Base-by-base conservation (phyloP, 1,140 invertebrate genomes). In the Cephus cinctus region DNA sequence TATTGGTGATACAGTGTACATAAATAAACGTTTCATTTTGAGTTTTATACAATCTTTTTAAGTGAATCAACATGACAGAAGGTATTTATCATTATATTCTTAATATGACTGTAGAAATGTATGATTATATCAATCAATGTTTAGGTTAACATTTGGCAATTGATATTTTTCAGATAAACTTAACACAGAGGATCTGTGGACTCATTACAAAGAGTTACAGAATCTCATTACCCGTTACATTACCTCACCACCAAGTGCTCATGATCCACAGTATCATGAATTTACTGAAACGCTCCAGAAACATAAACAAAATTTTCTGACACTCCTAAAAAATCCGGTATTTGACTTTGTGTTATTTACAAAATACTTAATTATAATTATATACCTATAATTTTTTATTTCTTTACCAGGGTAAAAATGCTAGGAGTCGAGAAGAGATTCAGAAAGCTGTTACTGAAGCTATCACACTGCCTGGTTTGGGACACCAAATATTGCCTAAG, bases 261-360 rank as follows among this genome's bases (percentile, higher is more conserved):
- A 80, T 21, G 82, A 84, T 54, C 78, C 81, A 16, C 80, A 84
- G n/a, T 80, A 82, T 58, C 81, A 86, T 49, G 86, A 92, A 56
- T 84, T 96, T 61, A 90, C 93, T 69, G 81, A 87, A 48, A 79
- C 85, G 20, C 69, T 97, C 14, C 79, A 86, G 38, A 85, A 87
- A 66, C 86, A 95, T 63, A 89, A 90, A 69, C 89, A 92, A 54
- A 90, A 90, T 72, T 96, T 96, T 73, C 80, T 92, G n/a, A 84
- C 86, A 19, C 72, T 97, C 11, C 73, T 96, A 8, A 88, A 90
- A 67, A 93, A 94, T 78, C 89, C 90, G 51, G 92, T 95, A 82
- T 84, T 84, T 80, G 21, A 43, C 14, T 21, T 34, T 47, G 57
- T 30, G 35, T 50, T 16, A 22, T 31, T 57, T 50, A 42, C 45